Base-by-base conservation (phyloP, 1,140 invertebrate species). In the Schmidtea mediterranea region DNA sequence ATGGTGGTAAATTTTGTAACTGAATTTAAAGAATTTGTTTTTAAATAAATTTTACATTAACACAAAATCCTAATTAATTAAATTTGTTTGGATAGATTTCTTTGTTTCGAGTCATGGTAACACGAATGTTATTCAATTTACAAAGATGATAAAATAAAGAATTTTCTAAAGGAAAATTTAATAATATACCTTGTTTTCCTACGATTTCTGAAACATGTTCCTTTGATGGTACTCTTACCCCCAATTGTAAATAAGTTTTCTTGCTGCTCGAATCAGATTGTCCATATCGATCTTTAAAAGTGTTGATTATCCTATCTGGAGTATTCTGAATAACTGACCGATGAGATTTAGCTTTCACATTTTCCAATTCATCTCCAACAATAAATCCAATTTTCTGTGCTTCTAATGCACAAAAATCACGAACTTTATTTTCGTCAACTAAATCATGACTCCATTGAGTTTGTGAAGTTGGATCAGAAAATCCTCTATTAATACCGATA, bases 221-320 rank as follows among this genome's bases (percentile, higher is more conserved):
- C 19, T 41, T 41, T 15, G 12, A 15, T 12, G 39, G 39, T 12
- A 41, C 39, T 8, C 39, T 12, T 15, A 41, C 39, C 8, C 39
- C 39, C 15, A 41, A 15, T 41, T 41, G 39, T 19, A 41, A 15
- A 19, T 41, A 41, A 6, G 39, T 15, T 9, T 12, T 18, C 15
- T 41, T 41, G 9, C 12, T 41, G 8, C 19, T 41, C 8, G 39
- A 12, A 8, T 45, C 43, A 19, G 43, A 19, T 24, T 45, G 15
- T 13, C 43, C 43, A 45, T 45, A 45, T 13, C 43, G 43, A 45
- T 45, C 21, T 45, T 21, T 45, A 24, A 45, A 45, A 5, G 15
- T 19, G n/a, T 15, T 21, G 19, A 21, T 19, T 16, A 45, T 45
- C 6, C 43, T 2, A 13, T 21, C 43, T 22, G 15, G 21, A 13